Percentiles rank a stretch among this genome's conserved stretches.
phyloP scores from a whole-genome alignment of 1,140 invertebrate species.

The Ceratina calcarata region DNA sequence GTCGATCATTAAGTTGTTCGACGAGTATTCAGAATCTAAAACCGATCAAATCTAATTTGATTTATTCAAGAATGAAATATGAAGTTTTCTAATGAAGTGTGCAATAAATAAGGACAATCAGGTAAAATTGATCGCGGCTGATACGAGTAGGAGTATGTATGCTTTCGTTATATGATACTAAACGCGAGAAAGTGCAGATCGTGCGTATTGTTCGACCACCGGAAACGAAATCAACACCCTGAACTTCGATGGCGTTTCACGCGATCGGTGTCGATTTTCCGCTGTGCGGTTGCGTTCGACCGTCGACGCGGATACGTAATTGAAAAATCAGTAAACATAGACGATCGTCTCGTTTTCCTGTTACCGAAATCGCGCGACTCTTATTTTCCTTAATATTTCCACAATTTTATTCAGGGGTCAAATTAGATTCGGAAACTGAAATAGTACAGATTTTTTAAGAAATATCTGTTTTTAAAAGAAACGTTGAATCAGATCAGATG shows the following conservation, averaged over 20 bases:
- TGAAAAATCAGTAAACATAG: conserved; percentile 17
- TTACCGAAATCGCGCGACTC: background rate
- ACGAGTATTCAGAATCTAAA: too few relatives aligned
- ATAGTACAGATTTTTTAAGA: too few relatives aligned
- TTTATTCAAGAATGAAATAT: too few relatives aligned
- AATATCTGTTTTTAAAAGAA: too few relatives aligned
- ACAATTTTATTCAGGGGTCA: too few relatives aligned
- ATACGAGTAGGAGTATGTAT: background rate
- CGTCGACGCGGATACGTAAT: conserved; percentile 23
- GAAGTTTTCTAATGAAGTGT: too few relatives aligned
- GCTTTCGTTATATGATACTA: conserved; percentile 15
- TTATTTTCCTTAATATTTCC: background rate
- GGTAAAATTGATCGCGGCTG: background rate
- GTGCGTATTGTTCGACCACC: conserved; percentile 22
- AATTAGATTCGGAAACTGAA: too few relatives aligned
- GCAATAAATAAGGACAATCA: background rate
- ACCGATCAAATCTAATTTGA: too few relatives aligned
- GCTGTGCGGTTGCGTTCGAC: conserved; percentile 21
- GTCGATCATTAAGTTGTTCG: too few relatives aligned
- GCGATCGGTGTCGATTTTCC: conserved; percentile 50
- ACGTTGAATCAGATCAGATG: too few relatives aligned
- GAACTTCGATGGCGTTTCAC: conserved; percentile 46
- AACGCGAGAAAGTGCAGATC: conserved; percentile 34
- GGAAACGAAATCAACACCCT: conserved; percentile 44
- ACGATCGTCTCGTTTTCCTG: background rate